Evolutionary conservation across 1,140 invertebrate genomes (phyloP), one percentile per base, ranked within the genome.

Genomic region (Drosophila arizonae): DNA sequence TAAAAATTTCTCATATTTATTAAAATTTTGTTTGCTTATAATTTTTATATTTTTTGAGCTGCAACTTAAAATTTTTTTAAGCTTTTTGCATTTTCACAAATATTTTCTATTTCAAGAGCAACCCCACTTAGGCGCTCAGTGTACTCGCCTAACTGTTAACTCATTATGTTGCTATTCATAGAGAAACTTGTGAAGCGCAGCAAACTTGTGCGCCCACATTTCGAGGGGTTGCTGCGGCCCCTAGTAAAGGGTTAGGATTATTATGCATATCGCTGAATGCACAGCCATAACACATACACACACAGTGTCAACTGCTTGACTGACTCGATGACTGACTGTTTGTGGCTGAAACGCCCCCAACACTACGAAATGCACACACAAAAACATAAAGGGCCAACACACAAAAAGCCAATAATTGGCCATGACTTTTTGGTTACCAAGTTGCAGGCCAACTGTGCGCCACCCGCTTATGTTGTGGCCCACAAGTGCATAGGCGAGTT

Each of bases 361-460:
- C 10, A 33, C 68, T 54, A 72, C 45, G 55, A 79, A 82, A 76
- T 85, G 81, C 81, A 86, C 64, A 70, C 24, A 58, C 15, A 28
- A 69, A 68, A 67, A 64, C 57, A 24, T 64, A 69, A 67, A 64
- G 63, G 61, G 60, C 63, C 65, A 46, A 28, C 54, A 64, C 55
- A 75, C 66, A 87, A 86, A 86, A 71, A 69, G 84, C 63, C 69
- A 77, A 84, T 87, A 88, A 88, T 88, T 88, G 84, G 84, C 76
- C 84, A 78, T 88, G 84, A 88, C 79, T 88, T 88, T 88, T 82
- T 76, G 84, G 84, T 89, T 88, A 84, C 76, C 76, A 79, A 80
- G 73, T 76, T 71, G 61, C 61, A 39, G 48, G 41, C 17, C 39
- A 58, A 26, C 24, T 17, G 46, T 30, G 28, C 28, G 28, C 28